phyloP scores from a whole-genome alignment of 1,140 invertebrate species.

The Spodoptera frugiperda region DNA sequence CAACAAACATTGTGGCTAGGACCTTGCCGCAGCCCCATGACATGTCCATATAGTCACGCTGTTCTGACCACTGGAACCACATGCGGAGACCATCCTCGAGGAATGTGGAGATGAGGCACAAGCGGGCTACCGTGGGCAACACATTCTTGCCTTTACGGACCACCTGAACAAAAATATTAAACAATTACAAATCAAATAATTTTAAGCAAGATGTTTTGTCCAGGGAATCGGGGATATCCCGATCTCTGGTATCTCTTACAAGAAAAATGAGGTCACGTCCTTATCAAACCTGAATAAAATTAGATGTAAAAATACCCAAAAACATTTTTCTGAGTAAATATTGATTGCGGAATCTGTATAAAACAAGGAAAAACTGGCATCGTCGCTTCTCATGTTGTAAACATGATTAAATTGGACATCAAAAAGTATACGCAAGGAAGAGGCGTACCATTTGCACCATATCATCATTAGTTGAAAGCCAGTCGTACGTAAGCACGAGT shows the following conservation, averaged over 20 bases:
- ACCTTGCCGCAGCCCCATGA: constrained; percentile 99
- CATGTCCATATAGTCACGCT: constrained; percentile 99
- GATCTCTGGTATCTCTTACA: no score
- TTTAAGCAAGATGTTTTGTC: neutral
- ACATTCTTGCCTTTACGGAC: constrained; percentile 97
- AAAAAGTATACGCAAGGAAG: neutral
- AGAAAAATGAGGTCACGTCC: no score
- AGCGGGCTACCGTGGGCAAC: constrained; percentile 96
- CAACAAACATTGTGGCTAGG: constrained; percentile 94
- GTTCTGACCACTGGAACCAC: constrained; percentile 99
- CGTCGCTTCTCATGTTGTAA: no score
- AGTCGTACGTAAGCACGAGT: neutral
- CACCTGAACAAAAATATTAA: constrained; percentile 88
- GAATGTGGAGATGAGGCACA: constrained; percentile 99
- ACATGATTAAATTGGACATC: no score
- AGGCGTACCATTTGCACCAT: neutral
- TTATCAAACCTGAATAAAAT: no score
- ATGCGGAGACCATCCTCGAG: constrained; percentile 99
- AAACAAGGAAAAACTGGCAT: no score
- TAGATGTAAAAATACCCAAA: no score
- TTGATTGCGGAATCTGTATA: no score
- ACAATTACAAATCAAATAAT: no score
- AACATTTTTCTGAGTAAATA: no score
- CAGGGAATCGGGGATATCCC: no score
- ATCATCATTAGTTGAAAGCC: neutral